These are phyloP conservation scores for Protaetia brevitarsis DNA, from an alignment of 1,140 invertebrate species.

Conservation along the genomic window DNA sequence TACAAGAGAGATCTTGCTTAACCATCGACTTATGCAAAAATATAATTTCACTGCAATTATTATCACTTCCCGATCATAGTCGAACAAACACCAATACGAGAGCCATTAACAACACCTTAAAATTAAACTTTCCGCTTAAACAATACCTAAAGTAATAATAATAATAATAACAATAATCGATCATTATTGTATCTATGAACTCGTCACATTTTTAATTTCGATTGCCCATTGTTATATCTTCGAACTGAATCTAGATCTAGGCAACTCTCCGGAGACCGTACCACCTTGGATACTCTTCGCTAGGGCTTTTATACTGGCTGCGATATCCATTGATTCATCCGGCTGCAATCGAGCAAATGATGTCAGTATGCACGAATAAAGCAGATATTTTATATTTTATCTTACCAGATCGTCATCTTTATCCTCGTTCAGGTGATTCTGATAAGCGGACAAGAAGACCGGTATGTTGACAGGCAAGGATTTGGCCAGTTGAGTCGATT, in stretches of 20 bases:
- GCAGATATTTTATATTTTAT: slow-evolving; percentile 22
- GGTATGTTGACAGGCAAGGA: slow-evolving; percentile 58
- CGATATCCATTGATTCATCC: slow-evolving; percentile 65
- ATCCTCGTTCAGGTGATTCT: slow-evolving; percentile 46
- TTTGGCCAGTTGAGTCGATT: slow-evolving; percentile 47
- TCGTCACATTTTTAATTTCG: too few species aligned
- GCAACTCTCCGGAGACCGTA: slow-evolving; percentile 78
- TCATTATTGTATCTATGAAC: too few species aligned
- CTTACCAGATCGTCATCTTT: slow-evolving; percentile 51
- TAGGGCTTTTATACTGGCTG: slow-evolving; percentile 81
- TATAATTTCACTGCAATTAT: too few species aligned
- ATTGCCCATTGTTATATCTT: slow-evolving; percentile 61
- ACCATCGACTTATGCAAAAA: too few species aligned
- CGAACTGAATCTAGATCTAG: slow-evolving; percentile 75
- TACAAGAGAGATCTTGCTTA: not conserved
- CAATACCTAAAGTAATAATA: slow-evolving; percentile 11
- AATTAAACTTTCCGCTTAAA: slow-evolving; percentile 18
- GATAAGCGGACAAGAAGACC: slow-evolving; percentile 48
- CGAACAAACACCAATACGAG: slow-evolving; percentile 7
- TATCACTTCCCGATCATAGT: too few species aligned
- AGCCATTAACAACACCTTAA: slow-evolving; percentile 13
- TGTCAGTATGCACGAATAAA: slow-evolving; percentile 6
- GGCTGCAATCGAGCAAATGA: slow-evolving; percentile 33
- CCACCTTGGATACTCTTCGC: slow-evolving; percentile 83
- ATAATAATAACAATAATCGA: too few species aligned